These are phyloP conservation scores for Eurytemora carolleeae DNA, from an alignment of 1,140 invertebrate species.

Conservation along the genomic window DNA sequence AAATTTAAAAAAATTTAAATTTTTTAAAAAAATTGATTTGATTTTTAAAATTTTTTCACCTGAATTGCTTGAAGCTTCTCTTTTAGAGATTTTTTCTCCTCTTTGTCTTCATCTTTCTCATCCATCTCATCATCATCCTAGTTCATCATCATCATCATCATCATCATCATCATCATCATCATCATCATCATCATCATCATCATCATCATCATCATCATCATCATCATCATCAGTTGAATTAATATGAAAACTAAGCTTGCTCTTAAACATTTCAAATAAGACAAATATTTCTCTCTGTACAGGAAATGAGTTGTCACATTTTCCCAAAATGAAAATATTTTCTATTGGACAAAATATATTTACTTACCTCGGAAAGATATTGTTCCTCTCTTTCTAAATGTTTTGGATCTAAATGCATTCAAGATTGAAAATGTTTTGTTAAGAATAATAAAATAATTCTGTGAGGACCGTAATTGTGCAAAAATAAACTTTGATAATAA, in stretches of 20 bases:
- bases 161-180: slow-evolving; percentile 29
- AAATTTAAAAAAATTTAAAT: not conserved
- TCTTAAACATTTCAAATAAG: too few species aligned
- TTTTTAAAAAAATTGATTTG: too few species aligned
- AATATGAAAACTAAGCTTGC: too few species aligned
- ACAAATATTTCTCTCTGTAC: too few species aligned
- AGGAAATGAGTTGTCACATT: too few species aligned
- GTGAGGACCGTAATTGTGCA: too few species aligned
- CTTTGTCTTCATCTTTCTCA: slow-evolving; percentile 32
- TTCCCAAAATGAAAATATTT: too few species aligned
- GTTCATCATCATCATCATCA: slow-evolving; percentile 41
- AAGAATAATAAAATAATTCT: too few species aligned
- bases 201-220: slow-evolving; percentile 31
- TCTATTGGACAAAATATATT: too few species aligned
- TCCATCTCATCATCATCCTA: slow-evolving; percentile 51
- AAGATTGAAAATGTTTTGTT: slow-evolving; percentile 4
- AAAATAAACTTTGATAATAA: too few species aligned
- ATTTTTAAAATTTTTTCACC: too few species aligned
- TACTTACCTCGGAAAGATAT: not conserved
- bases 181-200: slow-evolving; percentile 52
- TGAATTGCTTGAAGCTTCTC: slow-evolving; percentile 82
- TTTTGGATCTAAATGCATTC: not conserved
- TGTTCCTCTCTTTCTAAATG: not conserved
- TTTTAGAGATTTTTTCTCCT: slow-evolving; percentile 86
- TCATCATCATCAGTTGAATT: slow-evolving; percentile 18